phyloP scores from a whole-genome alignment of 2,797 vertebrate genomes.

The Echeneis naucrates region DNA sequence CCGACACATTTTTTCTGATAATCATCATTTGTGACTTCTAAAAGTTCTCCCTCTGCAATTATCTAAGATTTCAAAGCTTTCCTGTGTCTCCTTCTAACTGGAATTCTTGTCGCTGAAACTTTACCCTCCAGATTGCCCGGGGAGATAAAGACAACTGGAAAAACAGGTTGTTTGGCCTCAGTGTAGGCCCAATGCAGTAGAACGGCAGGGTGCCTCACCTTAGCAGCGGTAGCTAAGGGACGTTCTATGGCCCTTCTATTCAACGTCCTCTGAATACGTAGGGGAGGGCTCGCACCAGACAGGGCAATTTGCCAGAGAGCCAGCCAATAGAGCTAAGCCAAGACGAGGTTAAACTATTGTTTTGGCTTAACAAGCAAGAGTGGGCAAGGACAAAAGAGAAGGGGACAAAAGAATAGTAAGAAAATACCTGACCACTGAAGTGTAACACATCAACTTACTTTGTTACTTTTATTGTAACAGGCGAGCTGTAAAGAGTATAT shows the following conservation, averaged over 20 bases:
- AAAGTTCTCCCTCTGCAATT: slow-evolving; percentile 63
- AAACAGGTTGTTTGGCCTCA: slow-evolving; percentile 84
- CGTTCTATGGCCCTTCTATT: slow-evolving; percentile 83
- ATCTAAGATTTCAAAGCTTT: slow-evolving; percentile 69
- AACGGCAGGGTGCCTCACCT: slow-evolving; percentile 82
- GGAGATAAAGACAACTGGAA: slow-evolving; percentile 85
- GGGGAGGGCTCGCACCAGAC: slow-evolving; percentile 82
- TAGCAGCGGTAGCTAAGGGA: slow-evolving; percentile 85
- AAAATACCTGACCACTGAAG: slow-evolving; percentile 81
- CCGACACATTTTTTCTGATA: slow-evolving; percentile 21
- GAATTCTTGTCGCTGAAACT: slow-evolving; percentile 71
- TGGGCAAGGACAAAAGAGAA: slow-evolving; percentile 84
- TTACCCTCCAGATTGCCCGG: slow-evolving; percentile 77
- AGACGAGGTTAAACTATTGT: slow-evolving; percentile 87
- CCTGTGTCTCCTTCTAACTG: slow-evolving; percentile 52
- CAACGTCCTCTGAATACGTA: slow-evolving; percentile 80
- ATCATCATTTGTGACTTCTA: slow-evolving; percentile 61
- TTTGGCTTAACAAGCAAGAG: slow-evolving; percentile 87
- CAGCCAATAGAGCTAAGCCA: slow-evolving; percentile 84
- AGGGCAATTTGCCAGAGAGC: slow-evolving; percentile 85
- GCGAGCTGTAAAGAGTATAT: slow-evolving; percentile 46
- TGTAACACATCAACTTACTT: slow-evolving; percentile 77
- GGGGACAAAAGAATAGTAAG: slow-evolving; percentile 79
- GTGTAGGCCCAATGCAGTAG: slow-evolving; percentile 71
- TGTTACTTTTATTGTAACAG: slow-evolving; percentile 65